Evolutionary conservation across 1,140 invertebrate genomes (phyloP).

Genomic region (Drosophila littoralis): DNA sequence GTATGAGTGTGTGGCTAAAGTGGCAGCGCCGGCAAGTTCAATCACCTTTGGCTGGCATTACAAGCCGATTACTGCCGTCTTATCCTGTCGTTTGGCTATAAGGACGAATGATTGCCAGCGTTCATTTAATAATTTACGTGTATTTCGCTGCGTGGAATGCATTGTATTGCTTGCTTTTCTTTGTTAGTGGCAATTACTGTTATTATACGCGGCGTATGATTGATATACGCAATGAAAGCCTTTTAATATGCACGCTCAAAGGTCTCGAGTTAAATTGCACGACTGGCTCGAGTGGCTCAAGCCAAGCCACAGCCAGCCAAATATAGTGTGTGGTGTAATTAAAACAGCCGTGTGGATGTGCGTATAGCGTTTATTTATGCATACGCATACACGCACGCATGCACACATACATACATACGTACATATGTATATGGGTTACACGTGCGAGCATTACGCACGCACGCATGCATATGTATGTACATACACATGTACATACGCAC

Average conservation of each 20-base stretch:
- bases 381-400: slow-evolving; percentile 7
- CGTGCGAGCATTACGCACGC: slow-evolving; percentile 1
- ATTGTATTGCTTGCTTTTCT: background rate
- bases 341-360: slow-evolving; percentile 21
- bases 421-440: slow-evolving; percentile 15
- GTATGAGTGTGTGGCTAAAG: background rate
- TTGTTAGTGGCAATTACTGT: slow-evolving; percentile 24
- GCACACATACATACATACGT: background rate
- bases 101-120: slow-evolving; percentile 42
- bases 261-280: slow-evolving; percentile 7
- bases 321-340: slow-evolving; percentile 3
- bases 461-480: too few species aligned
- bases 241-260: slow-evolving; percentile 13
- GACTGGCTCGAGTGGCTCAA: slow-evolving; percentile 5
- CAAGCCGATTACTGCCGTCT: slow-evolving; percentile 37
- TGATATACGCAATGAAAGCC: slow-evolving; percentile 33
- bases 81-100: slow-evolving; percentile 42
- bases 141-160: slow-evolving; percentile 15
- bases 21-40: slow-evolving; percentile 48
- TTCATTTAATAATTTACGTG: slow-evolving; percentile 18
- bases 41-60: slow-evolving; percentile 46
- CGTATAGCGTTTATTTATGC: slow-evolving; percentile 20
- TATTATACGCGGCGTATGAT: slow-evolving; percentile 43
- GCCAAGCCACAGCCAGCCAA: background rate
- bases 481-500: slow-evolving; percentile 1